Evolutionary conservation across 2,888 invertebrate species (phyloP).

Genomic region (Notodonta dromedarius): DNA sequence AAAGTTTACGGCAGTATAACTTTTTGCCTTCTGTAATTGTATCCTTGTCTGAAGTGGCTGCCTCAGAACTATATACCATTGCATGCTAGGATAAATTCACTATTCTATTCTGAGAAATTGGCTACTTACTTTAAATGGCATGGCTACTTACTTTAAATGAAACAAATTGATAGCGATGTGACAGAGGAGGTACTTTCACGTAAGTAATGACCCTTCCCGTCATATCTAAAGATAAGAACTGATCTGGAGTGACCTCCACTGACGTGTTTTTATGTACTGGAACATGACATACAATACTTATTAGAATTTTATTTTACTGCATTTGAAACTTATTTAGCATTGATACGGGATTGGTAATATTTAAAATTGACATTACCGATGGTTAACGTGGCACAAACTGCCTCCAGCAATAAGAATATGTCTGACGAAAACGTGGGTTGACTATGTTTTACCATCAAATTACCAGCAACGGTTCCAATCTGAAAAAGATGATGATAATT

Average conservation of each 20-base stretch:
- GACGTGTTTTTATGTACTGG: constrained; percentile 38
- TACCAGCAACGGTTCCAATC: constrained; percentile 87
- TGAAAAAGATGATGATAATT: constrained; percentile 40
- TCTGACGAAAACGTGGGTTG: constrained; percentile 87
- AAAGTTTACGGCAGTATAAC: too few relatives aligned
- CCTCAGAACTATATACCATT: too few relatives aligned
- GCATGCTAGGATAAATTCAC: too few relatives aligned
- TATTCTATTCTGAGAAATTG: not conserved
- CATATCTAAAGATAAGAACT: constrained; percentile 62
- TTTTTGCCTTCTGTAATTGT: too few relatives aligned
- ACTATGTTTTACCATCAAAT: constrained; percentile 86
- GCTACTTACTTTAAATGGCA: too few relatives aligned
- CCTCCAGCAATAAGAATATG: constrained; percentile 84
- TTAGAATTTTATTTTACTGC: too few relatives aligned
- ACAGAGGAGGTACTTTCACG: constrained; percentile 61
- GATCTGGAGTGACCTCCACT: constrained; percentile 54
- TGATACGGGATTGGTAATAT: not conserved
- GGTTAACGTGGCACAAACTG: constrained; percentile 78
- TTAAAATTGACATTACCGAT: constrained; percentile 61
- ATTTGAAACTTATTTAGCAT: too few relatives aligned
- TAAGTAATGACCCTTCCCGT: constrained; percentile 54
- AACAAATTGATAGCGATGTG: constrained; percentile 49
- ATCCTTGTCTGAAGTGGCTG: too few relatives aligned
- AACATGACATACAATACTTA: constrained; percentile 14
- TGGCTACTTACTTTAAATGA: constrained; percentile 55